Conservation (phyloP, 1,140 invertebrate species). For the Sarcophaga bullata region DNA sequence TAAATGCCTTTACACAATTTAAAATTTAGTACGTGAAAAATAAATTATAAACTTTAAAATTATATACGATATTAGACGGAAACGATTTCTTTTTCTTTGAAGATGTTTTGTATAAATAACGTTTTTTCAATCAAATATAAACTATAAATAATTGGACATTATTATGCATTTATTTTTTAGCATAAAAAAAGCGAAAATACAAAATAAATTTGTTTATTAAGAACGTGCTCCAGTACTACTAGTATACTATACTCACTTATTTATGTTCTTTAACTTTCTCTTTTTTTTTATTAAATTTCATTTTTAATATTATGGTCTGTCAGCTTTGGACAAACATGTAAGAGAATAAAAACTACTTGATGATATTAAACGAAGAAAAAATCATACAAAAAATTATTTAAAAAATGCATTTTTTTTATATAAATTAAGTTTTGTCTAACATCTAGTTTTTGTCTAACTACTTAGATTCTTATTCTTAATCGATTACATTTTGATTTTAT, state of each 20-base stretch:
- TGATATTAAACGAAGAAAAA: constrained; percentile 18
- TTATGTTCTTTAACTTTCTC: not conserved
- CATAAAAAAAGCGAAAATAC: not conserved
- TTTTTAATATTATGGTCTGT: not conserved
- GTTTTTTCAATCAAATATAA: too few species aligned
- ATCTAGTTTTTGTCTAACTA: too few species aligned
- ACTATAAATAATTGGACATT: not conserved
- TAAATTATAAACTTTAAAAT: constrained; percentile 12
- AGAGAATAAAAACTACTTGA: not conserved
- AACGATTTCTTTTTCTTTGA: not conserved
- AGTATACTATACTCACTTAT: not conserved
- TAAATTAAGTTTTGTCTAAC: too few species aligned
- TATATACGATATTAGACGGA: not conserved
- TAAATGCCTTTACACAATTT: constrained; percentile 24
- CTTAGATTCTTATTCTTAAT: too few species aligned
- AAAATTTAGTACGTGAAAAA: constrained; percentile 29
- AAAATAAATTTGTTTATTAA: not conserved
- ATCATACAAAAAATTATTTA: not conserved
- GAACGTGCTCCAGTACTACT: too few species aligned
- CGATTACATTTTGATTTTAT: too few species aligned
- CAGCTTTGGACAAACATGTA: not conserved
- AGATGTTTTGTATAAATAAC: not conserved
- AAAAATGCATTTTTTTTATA: constrained; percentile 5
- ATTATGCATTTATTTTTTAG: not conserved
- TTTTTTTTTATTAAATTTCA: constrained; percentile 3